Conservation (phyloP, 2,888 invertebrate species). For the Microplitis deprimator region DNA sequence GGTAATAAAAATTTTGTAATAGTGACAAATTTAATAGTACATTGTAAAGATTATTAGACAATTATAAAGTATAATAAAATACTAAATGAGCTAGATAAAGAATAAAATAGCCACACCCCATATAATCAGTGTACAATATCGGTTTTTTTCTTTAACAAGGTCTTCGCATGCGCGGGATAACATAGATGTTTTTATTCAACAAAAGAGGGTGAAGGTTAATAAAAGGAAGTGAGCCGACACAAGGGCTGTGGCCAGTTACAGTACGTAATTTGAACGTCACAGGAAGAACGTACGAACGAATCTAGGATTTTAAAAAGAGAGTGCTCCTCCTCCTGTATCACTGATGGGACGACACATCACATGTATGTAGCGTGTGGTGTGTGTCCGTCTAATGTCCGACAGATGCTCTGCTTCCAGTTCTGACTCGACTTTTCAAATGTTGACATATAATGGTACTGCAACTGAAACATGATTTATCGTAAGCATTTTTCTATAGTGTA, state of each 20-base stretch:
- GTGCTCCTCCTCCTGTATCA: background rate
- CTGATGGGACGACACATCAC: background rate
- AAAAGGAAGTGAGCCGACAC: constrained; percentile 1
- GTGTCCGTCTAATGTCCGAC: background rate
- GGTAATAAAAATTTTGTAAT: background rate
- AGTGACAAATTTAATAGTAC: background rate
- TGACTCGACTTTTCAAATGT: background rate
- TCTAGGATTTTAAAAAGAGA: background rate
- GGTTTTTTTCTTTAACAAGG: constrained; percentile 1
- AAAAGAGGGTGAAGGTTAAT: constrained; percentile 1
- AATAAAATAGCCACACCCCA: background rate
- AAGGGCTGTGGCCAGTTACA: constrained; percentile 1
- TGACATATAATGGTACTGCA: constrained; percentile 1
- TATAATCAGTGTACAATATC: constrained; percentile 1
- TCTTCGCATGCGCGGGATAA: constrained; percentile 1
- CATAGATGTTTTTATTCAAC: constrained; percentile 1
- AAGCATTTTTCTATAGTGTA: background rate
- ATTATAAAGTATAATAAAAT: background rate
- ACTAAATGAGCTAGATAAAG: background rate
- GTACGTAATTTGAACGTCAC: constrained; percentile 1
- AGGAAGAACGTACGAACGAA: background rate
- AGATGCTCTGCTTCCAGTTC: background rate
- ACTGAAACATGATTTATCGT: constrained; percentile 1
- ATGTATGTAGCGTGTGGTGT: background rate
- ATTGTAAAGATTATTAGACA: background rate